Conservation (phyloP, 1,140 invertebrate genomes). For the Physella acuta region DNA sequence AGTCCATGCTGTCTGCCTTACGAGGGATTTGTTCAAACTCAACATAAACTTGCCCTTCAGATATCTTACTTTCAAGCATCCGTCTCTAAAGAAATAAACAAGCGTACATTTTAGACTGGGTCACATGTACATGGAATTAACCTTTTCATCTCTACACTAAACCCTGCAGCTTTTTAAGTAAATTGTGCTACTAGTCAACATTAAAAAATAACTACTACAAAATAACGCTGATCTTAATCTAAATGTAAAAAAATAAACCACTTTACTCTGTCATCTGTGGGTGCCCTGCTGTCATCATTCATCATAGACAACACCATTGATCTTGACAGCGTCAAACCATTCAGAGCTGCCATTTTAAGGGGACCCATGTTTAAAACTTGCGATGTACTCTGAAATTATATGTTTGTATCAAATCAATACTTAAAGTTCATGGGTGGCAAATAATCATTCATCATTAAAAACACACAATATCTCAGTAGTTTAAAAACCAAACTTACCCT, state of each 20-base stretch:
- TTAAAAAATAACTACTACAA: no score
- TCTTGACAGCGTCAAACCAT: conserved; percentile 58
- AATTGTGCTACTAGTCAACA: no score
- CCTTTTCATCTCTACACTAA: no score
- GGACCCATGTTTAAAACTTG: conserved; percentile 48
- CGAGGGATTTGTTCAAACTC: conserved; percentile 87
- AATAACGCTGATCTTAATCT: no score
- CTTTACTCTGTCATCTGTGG: conserved; percentile 58
- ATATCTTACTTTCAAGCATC: conserved; percentile 77
- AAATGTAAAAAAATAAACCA: not conserved
- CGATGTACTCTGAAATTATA: conserved; percentile 8
- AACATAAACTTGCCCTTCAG: conserved; percentile 78
- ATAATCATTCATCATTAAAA: no score
- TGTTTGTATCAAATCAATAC: no score
- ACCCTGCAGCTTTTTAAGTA: no score
- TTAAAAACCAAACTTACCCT: conserved; percentile 34
- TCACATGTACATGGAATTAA: no score
- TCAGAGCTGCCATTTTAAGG: conserved; percentile 61
- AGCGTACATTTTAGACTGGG: no score
- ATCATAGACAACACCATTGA: conserved; percentile 56
- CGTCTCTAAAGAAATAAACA: conserved; percentile 71
- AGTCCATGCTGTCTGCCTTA: conserved; percentile 71
- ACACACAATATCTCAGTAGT: no score
- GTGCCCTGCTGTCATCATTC: conserved; percentile 54
- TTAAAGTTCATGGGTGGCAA: no score